Evolutionary conservation across 1,140 invertebrate genomes (phyloP).

Genomic region (Ips nitidus): DNA sequence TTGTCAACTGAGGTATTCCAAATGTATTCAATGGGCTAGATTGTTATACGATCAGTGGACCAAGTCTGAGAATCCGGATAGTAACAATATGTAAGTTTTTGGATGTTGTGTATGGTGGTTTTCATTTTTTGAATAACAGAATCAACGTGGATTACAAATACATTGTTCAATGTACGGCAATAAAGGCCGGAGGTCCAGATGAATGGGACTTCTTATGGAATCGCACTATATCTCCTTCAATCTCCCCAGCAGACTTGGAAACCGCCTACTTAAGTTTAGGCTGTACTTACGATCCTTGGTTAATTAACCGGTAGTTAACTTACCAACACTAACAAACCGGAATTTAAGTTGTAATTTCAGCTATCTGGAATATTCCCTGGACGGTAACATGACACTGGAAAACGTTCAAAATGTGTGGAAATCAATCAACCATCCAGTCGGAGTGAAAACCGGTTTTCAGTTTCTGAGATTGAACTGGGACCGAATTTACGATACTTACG

Average conservation of each 20-base stretch:
- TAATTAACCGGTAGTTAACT: conserved; percentile 38
- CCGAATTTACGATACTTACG: conserved; percentile 41
- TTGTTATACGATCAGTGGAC: conserved; percentile 43
- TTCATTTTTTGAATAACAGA: conserved; percentile 33
- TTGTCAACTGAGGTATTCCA: conserved; percentile 43
- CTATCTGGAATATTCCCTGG: conserved; percentile 44
- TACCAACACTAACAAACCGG: conserved; percentile 11
- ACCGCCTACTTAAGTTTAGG: conserved; percentile 45
- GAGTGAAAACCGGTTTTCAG: conserved; percentile 44
- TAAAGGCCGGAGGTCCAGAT: conserved; percentile 40
- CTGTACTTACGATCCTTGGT: conserved; percentile 48
- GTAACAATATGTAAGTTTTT: conserved; percentile 43
- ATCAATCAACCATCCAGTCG: conserved; percentile 46
- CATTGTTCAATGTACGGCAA: conserved; percentile 45
- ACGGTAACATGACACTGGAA: conserved; percentile 46
- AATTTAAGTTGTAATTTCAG: conserved; percentile 19
- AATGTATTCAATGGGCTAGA: conserved; percentile 44
- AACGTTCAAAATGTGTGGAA: conserved; percentile 48
- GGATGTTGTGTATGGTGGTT: neutral
- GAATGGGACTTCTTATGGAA: conserved; percentile 49
- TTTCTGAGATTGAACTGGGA: conserved; percentile 48
- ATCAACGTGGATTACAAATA: conserved; percentile 42
- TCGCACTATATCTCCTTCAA: conserved; percentile 40
- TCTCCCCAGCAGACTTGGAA: conserved; percentile 43
- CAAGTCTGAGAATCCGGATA: conserved; percentile 39